Conservation (phyloP, 2,113 vertebrate species). For the Myrmecophaga tridactyla region DNA sequence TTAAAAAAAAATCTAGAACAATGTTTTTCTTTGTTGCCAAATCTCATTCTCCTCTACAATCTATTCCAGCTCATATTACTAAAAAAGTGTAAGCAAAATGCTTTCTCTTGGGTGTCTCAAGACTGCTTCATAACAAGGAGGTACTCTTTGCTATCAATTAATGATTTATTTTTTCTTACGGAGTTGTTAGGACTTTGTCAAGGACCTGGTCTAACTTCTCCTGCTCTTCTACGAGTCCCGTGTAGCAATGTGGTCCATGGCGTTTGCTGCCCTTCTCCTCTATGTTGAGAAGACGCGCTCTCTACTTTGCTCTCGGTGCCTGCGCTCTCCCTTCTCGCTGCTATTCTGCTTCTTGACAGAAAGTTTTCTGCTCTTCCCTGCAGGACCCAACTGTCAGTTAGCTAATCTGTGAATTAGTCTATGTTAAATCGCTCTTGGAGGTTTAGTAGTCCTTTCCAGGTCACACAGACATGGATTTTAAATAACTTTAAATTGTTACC, state of each 20-base stretch:
- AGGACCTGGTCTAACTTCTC: neutral
- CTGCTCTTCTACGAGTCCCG: neutral
- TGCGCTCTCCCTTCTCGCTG: neutral
- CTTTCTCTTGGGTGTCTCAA: neutral
- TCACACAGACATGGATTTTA: neutral
- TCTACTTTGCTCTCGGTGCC: neutral
- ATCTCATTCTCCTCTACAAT: constrained; percentile 1
- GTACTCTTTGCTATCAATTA: neutral
- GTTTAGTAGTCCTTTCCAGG: neutral
- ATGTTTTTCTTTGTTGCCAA: neutral
- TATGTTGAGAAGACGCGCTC: neutral
- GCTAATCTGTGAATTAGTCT: constrained; percentile 3
- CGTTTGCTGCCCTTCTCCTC: too few species aligned
- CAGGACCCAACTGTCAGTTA: neutral
- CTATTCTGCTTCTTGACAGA: neutral
- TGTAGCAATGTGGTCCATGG: neutral
- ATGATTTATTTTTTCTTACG: neutral
- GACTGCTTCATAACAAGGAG: neutral
- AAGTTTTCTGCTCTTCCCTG: neutral
- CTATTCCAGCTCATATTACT: neutral
- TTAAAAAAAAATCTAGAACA: neutral
- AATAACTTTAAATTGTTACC: neutral
- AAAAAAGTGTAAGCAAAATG: neutral
- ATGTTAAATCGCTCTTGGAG: neutral
- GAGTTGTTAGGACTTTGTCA: neutral